phyloP scores from a whole-genome alignment of 1,140 invertebrate species.

The Aphelenchoides fujianensis region DNA sequence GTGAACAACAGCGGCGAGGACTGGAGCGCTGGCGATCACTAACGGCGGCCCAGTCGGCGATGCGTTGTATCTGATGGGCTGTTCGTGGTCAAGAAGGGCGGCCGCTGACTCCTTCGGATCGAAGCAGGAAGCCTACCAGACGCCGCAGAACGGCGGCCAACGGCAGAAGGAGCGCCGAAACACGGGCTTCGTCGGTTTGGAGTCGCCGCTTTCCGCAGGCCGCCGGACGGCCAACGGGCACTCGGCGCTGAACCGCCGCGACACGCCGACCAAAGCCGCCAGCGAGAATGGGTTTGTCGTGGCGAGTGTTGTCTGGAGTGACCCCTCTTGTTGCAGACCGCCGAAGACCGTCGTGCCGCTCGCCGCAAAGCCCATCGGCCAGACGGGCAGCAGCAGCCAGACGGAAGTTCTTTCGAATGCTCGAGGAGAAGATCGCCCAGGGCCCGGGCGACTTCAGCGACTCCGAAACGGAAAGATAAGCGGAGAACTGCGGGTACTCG shows the following conservation, averaged over 20 bases:
- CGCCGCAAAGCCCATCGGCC: too few relatives aligned
- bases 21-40: too few relatives aligned
- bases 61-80: constrained; percentile 5
- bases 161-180: not conserved
- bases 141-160: not conserved
- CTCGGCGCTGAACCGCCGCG: not conserved
- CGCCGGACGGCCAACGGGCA: not conserved
- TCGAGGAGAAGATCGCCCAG: constrained; percentile 6
- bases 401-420: constrained; percentile 13
- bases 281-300: constrained; percentile 1
- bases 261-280: not conserved
- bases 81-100: not conserved
- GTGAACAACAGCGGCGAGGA: not conserved
- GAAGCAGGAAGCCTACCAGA: not conserved
- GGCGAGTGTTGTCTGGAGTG: too few relatives aligned
- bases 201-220: not conserved
- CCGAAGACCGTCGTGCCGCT: too few relatives aligned
- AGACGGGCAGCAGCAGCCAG: constrained; percentile 2
- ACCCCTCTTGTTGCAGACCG: too few relatives aligned
- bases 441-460: not conserved
- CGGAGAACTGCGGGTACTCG: too few relatives aligned
- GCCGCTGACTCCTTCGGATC: too few relatives aligned
- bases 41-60: not conserved
- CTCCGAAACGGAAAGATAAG: constrained; percentile 7
- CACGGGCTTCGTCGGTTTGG: not conserved